Conservation (phyloP, 2,888 invertebrate genomes). For the Rotaria sp. region DNA sequence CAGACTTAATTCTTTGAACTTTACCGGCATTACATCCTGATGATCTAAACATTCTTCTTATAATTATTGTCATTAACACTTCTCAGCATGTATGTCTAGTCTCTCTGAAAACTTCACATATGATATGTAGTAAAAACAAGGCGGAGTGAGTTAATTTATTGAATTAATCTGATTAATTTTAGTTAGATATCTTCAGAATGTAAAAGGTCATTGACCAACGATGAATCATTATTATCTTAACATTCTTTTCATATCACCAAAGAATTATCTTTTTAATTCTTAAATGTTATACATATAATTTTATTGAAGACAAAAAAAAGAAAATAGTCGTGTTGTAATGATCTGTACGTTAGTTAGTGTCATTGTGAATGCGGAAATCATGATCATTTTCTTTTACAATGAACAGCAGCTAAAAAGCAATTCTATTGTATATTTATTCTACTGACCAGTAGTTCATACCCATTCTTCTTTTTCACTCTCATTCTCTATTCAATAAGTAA, state of each 20-base stretch:
- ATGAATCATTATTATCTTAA: not conserved
- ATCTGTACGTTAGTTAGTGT: too few species aligned
- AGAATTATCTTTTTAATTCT: not conserved
- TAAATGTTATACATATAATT: too few species aligned
- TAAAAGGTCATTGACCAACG: not conserved
- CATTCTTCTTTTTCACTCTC: not conserved
- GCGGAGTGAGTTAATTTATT: not conserved
- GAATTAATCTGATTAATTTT: not conserved
- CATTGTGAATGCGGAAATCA: not conserved
- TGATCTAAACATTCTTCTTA: not conserved
- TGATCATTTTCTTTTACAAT: not conserved
- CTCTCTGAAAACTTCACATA: not conserved
- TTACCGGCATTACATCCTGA: not conserved
- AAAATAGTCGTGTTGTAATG: too few species aligned
- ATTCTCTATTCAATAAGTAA: not conserved
- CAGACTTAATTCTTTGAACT: not conserved
- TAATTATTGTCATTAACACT: constrained; percentile 5
- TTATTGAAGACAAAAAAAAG: too few species aligned
- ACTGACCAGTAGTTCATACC: not conserved
- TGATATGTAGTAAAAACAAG: not conserved
- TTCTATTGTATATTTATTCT: not conserved
- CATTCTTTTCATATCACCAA: not conserved
- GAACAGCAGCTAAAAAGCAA: not conserved
- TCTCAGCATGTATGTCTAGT: constrained; percentile 7
- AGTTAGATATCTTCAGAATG: not conserved